Evolutionary conservation across 2,113 vertebrate genomes (phyloP).

Genomic region (Charadrius vociferus): DNA sequence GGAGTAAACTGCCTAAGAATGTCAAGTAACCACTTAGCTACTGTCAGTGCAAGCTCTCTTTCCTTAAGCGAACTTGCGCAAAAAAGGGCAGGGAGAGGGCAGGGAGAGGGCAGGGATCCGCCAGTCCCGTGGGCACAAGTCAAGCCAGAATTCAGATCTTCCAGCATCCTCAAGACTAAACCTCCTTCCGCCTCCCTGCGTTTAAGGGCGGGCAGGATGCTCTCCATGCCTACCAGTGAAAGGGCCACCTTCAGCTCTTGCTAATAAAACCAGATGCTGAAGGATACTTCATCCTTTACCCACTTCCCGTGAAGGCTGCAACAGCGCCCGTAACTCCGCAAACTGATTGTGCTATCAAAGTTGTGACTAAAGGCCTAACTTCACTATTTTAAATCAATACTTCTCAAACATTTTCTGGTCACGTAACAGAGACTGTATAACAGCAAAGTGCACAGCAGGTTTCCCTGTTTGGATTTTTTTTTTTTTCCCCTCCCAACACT

Average conservation of each 20-base stretch:
- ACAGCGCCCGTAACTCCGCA: background rate
- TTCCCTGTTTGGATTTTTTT: background rate
- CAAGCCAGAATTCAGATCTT: background rate
- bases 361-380: background rate
- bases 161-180: background rate
- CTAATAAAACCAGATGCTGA: background rate
- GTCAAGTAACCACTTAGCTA: background rate
- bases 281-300: background rate
- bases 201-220: background rate
- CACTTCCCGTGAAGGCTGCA: fast-evolving
- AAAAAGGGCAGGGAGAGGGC: background rate
- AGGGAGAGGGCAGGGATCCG: background rate
- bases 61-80: background rate
- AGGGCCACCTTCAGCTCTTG: background rate
- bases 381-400: background rate
- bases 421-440: background rate
- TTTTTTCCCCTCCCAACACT: background rate
- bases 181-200: background rate
- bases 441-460: background rate
- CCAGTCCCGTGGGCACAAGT: background rate
- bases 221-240: background rate
- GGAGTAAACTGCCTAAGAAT: background rate
- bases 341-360: background rate
- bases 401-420: background rate
- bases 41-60: background rate